Evolutionary conservation across 2,888 invertebrate genomes (phyloP).

Genomic region (Sesia bembeciformis): DNA sequence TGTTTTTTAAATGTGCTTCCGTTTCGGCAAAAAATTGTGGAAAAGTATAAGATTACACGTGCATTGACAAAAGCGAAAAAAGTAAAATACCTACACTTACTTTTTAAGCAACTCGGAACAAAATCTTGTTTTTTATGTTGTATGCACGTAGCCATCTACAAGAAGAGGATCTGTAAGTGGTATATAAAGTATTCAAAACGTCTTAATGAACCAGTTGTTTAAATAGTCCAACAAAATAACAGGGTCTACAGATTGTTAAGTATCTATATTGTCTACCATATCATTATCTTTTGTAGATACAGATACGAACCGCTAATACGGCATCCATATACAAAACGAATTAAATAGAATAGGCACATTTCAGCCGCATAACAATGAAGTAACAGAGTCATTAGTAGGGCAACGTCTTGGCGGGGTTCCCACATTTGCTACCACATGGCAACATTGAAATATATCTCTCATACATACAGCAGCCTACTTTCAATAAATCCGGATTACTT

Average conservation of each 20-base stretch:
- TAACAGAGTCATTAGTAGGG: slow-evolving; percentile 65
- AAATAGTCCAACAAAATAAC: no score
- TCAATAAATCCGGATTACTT: slow-evolving; percentile 68
- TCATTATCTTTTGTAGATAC: neutral
- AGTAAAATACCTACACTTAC: neutral
- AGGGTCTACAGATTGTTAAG: no score
- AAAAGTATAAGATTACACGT: neutral
- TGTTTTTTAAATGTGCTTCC: slow-evolving; percentile 53
- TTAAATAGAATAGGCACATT: slow-evolving; percentile 11
- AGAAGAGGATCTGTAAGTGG: no score
- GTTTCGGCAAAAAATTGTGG: slow-evolving; percentile 31
- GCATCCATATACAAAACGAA: neutral
- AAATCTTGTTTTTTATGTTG: no score
- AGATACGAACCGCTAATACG: neutral
- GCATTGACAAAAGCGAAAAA: neutral
- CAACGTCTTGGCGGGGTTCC: slow-evolving; percentile 70
- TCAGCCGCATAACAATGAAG: slow-evolving; percentile 53
- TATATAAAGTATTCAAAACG: no score
- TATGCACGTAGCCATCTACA: no score
- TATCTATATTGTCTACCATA: no score
- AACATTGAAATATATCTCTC: slow-evolving; percentile 52
- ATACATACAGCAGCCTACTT: slow-evolving; percentile 40
- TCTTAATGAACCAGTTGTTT: no score
- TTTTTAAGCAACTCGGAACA: no score
- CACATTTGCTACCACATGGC: slow-evolving; percentile 70